These are phyloP conservation scores for Hydrolagus colliei DNA, from an alignment of 2,797 vertebrate species.

Conservation along the genomic window DNA sequence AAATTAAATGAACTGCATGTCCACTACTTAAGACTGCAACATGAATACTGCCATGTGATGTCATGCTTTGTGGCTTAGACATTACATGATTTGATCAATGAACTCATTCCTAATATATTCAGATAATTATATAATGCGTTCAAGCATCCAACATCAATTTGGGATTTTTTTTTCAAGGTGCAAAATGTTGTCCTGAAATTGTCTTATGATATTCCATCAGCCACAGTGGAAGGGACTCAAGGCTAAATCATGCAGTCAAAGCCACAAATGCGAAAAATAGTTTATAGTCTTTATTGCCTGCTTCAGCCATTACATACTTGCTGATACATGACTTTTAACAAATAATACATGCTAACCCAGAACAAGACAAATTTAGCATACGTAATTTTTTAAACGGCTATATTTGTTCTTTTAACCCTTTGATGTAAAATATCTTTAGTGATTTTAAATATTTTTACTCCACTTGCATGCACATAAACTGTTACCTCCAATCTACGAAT, in stretches of 20 bases:
- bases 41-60: not conserved
- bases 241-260: constrained; percentile 3
- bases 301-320: constrained; percentile 13
- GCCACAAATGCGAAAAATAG: not conserved
- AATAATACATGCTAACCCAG: constrained; percentile 13
- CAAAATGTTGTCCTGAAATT: constrained; percentile 6
- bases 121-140: constrained; percentile 12
- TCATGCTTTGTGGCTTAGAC: not conserved
- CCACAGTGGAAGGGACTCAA: not conserved
- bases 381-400: not conserved
- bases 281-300: not conserved
- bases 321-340: constrained; percentile 14
- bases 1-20: not conserved
- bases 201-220: not conserved
- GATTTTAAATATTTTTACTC: not conserved
- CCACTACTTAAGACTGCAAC: too few species aligned
- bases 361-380: not conserved
- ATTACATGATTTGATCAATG: constrained; percentile 23
- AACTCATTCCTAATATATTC: constrained; percentile 3
- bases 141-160: constrained; percentile 22
- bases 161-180: not conserved
- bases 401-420: constrained; percentile 4
- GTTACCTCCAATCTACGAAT: too few species aligned
- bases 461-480: not conserved
- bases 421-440: not conserved